Percentiles rank a stretch among this genome's conserved stretches.
phyloP scores from a whole-genome alignment of 1,140 invertebrate genomes.

The Micrasema minimum region DNA sequence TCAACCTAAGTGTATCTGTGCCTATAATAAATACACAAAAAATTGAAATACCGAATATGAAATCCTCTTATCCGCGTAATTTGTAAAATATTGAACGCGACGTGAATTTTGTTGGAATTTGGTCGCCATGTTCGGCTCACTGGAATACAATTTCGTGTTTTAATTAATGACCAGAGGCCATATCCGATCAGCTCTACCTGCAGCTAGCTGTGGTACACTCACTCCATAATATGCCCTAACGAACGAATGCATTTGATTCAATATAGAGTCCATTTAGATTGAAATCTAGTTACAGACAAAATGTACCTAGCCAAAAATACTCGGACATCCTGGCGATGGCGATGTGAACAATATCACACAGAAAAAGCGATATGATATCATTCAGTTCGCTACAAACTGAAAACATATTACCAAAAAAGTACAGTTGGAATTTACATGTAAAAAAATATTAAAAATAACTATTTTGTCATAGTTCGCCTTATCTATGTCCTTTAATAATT shows the following conservation, averaged over 20 bases:
- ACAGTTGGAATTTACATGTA: too few relatives aligned
- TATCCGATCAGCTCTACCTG: conserved; percentile 43
- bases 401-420: too few relatives aligned
- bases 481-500: too few relatives aligned
- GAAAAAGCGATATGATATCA: too few relatives aligned
- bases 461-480: too few relatives aligned
- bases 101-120: background rate
- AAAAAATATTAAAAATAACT: too few relatives aligned
- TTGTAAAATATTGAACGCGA: background rate
- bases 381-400: too few relatives aligned
- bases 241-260: conserved; percentile 45
- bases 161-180: conserved; percentile 34
- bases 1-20: too few relatives aligned
- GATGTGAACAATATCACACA: background rate
- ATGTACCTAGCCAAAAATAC: conserved; percentile 12
- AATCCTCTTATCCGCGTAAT: too few relatives aligned
- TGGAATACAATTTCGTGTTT: conserved; percentile 33
- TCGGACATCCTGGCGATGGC: background rate
- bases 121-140: background rate
- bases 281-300: conserved; percentile 47
- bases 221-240: conserved; percentile 15
- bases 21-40: too few relatives aligned
- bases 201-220: conserved; percentile 32
- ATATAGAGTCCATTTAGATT: conserved; percentile 51
- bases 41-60: too few relatives aligned